Evolutionary conservation across 2,888 invertebrate species (phyloP).

Genomic region (Coleophora flavipennella): DNA sequence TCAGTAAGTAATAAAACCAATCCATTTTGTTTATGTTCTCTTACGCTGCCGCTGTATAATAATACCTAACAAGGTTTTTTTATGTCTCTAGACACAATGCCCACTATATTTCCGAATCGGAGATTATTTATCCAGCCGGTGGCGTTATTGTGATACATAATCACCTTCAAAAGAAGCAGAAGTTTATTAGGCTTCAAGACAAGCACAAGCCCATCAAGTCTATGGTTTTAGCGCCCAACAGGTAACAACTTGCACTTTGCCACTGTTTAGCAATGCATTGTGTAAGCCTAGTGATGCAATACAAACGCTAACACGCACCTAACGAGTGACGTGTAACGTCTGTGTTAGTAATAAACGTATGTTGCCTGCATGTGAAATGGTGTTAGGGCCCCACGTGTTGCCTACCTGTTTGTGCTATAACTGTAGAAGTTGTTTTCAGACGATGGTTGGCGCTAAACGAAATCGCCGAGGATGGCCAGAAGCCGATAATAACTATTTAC

Average conservation of each 20-base stretch:
- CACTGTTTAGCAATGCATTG: background rate
- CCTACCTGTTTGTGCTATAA: no score
- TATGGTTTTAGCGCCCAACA: slow-evolving; percentile 77
- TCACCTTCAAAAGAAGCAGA: slow-evolving; percentile 79
- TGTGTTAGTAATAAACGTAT: background rate
- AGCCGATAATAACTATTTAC: slow-evolving; percentile 79
- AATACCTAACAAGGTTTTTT: slow-evolving; percentile 22
- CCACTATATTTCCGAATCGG: slow-evolving; percentile 80
- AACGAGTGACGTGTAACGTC: background rate
- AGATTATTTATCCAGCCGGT: slow-evolving; percentile 86
- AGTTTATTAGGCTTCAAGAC: slow-evolving; percentile 78
- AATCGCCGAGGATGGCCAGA: slow-evolving; percentile 74
- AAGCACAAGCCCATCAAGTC: slow-evolving; percentile 76
- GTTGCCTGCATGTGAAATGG: background rate
- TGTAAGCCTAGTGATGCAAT: no score
- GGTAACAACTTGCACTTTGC: slow-evolving; percentile 52
- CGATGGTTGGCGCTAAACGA: slow-evolving; percentile 78
- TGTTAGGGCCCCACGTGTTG: background rate
- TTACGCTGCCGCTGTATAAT: no score
- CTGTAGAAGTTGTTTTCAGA: slow-evolving; percentile 43
- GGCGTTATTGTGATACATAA: slow-evolving; percentile 83
- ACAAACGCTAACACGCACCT: background rate
- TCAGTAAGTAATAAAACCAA: slow-evolving; percentile 40
- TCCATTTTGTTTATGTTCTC: no score
- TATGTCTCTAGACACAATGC: slow-evolving; percentile 73